Conservation (phyloP, 2,888 invertebrate species). For the Enoplolaimus lenunculus region DNA sequence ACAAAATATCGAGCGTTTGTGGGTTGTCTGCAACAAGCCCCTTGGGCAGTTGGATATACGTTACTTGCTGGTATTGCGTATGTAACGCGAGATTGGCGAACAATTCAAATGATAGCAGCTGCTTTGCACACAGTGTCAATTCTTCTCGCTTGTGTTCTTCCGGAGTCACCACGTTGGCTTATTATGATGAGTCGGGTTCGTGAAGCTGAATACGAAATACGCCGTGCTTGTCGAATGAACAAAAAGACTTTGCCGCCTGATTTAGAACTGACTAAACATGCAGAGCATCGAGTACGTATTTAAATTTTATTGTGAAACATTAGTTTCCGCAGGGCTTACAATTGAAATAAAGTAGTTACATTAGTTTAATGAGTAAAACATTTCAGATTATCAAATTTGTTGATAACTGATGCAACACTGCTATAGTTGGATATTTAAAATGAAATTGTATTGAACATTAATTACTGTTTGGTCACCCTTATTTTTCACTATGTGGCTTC, state of each 20-base stretch:
- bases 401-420: too few species aligned
- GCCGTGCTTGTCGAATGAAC: constrained; percentile 36
- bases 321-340: too few species aligned
- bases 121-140: constrained; percentile 36
- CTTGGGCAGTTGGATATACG: constrained; percentile 40
- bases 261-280: constrained; percentile 32
- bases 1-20: constrained; percentile 39
- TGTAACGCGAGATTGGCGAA: constrained; percentile 35
- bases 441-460: too few species aligned
- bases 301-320: neutral
- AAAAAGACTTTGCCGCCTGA: constrained; percentile 36
- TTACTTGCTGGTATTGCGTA: constrained; percentile 39
- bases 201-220: constrained; percentile 38
- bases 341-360: too few species aligned
- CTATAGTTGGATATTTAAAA: too few species aligned
- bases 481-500: too few species aligned
- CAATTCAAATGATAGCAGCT: constrained; percentile 37
- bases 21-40: constrained; percentile 37
- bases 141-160: constrained; percentile 19
- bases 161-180: constrained; percentile 27
- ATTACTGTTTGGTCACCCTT: too few species aligned
- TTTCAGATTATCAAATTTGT: too few species aligned
- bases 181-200: constrained; percentile 32
- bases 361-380: too few species aligned
- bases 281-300: constrained; percentile 2